Conservation (phyloP, 1,140 invertebrate genomes). For the Drosophila arawakana region DNA sequence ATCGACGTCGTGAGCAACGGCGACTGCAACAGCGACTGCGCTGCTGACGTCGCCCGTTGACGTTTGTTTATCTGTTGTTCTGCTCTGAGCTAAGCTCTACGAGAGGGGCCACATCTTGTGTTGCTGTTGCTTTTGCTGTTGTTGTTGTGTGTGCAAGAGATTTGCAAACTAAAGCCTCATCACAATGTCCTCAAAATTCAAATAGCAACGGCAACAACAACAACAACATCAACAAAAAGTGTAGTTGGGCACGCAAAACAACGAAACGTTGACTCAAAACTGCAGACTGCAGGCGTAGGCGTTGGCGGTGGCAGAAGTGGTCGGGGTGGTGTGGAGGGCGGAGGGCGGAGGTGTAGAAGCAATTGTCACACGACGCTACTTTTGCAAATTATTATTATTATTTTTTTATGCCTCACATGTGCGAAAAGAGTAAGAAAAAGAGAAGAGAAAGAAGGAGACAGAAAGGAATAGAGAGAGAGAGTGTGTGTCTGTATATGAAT, state of each 20-base stretch:
- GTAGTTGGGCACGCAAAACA: constrained; percentile 69
- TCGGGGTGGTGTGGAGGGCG: neutral
- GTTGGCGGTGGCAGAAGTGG: neutral
- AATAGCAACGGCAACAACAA: constrained; percentile 67
- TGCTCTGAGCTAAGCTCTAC: neutral
- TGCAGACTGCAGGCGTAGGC: constrained; percentile 16
- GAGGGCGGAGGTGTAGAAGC: constrained; percentile 36
- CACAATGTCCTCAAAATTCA: constrained; percentile 83
- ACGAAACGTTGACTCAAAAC: constrained; percentile 52
- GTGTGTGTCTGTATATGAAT: constrained; percentile 73
- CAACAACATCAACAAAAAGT: constrained; percentile 47
- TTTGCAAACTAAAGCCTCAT: constrained; percentile 83
- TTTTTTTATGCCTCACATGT: constrained; percentile 39
- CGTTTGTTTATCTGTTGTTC: constrained; percentile 52
- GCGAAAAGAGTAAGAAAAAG: constrained; percentile 15
- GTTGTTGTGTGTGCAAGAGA: constrained; percentile 69
- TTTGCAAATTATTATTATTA: constrained; percentile 80
- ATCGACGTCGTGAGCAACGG: constrained; percentile 7
- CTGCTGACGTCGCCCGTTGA: constrained; percentile 50
- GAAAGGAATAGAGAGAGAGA: constrained; percentile 11
- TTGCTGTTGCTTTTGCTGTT: constrained; percentile 24
- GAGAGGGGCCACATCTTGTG: constrained; percentile 39
- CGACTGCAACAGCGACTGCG: constrained; percentile 3
- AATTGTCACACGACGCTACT: constrained; percentile 83
- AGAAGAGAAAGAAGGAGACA: constrained; percentile 26